Conservation (phyloP, 2,113 vertebrate genomes). For the Cygnus atratus region DNA sequence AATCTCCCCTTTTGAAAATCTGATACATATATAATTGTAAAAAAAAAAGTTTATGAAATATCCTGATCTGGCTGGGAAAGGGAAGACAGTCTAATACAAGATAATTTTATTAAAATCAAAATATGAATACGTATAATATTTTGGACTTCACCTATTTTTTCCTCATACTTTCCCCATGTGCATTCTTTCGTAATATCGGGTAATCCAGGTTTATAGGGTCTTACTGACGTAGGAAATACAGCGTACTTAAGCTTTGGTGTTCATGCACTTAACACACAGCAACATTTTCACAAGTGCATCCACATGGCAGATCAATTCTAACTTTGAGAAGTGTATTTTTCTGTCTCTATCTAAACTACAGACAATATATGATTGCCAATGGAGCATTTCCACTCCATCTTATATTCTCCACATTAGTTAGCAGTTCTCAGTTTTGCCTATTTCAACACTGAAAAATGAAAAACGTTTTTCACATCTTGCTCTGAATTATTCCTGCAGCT, state of each 20-base stretch:
- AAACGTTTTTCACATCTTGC: background rate
- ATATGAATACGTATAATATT: accelerated
- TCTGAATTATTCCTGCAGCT: background rate
- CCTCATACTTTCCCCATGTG: background rate
- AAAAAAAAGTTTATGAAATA: background rate
- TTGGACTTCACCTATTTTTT: background rate
- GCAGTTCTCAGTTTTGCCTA: background rate
- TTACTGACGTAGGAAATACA: background rate
- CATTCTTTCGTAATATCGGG: background rate
- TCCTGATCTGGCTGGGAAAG: background rate
- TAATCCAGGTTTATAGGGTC: background rate
- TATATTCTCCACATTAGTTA: background rate
- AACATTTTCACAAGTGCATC: background rate
- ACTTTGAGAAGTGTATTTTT: background rate
- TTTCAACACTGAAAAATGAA: background rate
- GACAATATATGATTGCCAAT: background rate
- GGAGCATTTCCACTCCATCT: background rate
- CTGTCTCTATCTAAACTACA: background rate
- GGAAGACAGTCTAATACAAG: background rate
- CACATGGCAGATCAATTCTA: background rate
- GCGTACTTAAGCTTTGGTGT: background rate
- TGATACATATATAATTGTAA: background rate
- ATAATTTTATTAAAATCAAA: background rate
- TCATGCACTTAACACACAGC: background rate
- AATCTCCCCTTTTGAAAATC: background rate